Conservation (phyloP, 2,888 invertebrate species). For the Frankliniella fusca region DNA sequence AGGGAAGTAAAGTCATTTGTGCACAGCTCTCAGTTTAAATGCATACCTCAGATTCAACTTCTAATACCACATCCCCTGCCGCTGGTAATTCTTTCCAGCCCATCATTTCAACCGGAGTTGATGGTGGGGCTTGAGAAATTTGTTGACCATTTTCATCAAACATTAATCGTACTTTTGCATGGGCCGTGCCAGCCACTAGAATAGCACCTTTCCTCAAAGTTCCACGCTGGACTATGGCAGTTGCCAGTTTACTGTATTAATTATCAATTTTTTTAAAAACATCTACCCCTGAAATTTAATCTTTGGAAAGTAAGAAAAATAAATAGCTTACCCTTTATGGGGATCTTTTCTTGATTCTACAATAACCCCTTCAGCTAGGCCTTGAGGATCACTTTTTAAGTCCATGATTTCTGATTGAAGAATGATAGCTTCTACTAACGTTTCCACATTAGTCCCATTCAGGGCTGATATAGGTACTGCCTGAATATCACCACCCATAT, state of each 20-base stretch:
- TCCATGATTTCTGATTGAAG: slow-evolving; percentile 83
- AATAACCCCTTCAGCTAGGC: slow-evolving; percentile 82
- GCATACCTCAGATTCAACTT: slow-evolving; percentile 71
- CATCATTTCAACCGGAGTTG: slow-evolving; percentile 76
- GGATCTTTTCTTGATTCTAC: slow-evolving; percentile 76
- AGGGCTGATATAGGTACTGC: slow-evolving; percentile 88
- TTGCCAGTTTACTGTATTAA: slow-evolving; percentile 66
- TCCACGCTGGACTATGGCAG: slow-evolving; percentile 79
- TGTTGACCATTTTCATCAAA: slow-evolving; percentile 70
- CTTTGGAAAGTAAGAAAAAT: slow-evolving; percentile 28
- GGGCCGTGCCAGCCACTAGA: slow-evolving; percentile 76
- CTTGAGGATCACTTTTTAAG: slow-evolving; percentile 76
- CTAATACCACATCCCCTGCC: slow-evolving; percentile 82
- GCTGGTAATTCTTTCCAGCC: slow-evolving; percentile 89
- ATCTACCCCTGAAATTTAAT: slow-evolving; percentile 40
- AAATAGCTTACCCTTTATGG: slow-evolving; percentile 56
- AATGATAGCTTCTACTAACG: slow-evolving; percentile 76
- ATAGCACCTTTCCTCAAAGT: slow-evolving; percentile 72
- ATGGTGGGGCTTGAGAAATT: slow-evolving; percentile 66
- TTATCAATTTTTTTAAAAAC: neutral
- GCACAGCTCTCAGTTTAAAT: slow-evolving; percentile 20
- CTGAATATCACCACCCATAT: slow-evolving; percentile 87
- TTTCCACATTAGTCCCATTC: slow-evolving; percentile 70
- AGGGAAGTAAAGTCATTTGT: neutral
- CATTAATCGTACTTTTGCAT: slow-evolving; percentile 78